phyloP scores from a whole-genome alignment of 30 jellyfish, hydroid and myxozoan species.

The Aurelia sp. region DNA sequence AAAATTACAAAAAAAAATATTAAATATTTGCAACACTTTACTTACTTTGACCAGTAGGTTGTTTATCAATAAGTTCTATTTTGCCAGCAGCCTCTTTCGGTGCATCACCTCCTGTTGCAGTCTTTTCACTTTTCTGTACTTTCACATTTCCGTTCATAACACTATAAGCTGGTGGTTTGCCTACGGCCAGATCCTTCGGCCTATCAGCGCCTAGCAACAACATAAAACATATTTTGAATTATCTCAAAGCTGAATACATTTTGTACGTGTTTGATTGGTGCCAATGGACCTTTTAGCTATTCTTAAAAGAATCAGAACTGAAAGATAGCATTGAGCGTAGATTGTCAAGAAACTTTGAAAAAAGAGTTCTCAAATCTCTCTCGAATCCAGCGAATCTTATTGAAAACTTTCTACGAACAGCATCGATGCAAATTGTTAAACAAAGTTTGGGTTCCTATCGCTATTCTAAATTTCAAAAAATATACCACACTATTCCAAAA shows the following conservation, averaged over 20 bases:
- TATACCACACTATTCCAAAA: no score
- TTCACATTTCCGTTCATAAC: slow-evolving; percentile 60
- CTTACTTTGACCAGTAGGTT: slow-evolving; percentile 83
- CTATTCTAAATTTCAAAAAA: no score
- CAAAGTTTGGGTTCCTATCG: no score
- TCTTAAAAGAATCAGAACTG: no score
- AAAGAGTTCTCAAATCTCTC: no score
- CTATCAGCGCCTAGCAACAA: slow-evolving; percentile 21
- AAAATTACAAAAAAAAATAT: background rate
- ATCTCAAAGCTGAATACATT: background rate
- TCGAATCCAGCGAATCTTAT: no score
- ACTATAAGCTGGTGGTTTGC: slow-evolving; percentile 59
- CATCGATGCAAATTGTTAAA: no score
- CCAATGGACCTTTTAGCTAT: no score
- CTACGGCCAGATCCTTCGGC: slow-evolving; percentile 53
- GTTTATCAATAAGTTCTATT: slow-evolving; percentile 58
- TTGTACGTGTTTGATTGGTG: no score
- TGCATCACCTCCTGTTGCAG: slow-evolving; percentile 78
- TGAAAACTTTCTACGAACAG: no score
- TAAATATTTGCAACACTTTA: background rate
- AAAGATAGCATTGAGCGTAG: no score
- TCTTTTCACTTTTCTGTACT: slow-evolving; percentile 4
- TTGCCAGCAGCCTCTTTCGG: slow-evolving; percentile 73
- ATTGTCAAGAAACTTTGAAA: no score
- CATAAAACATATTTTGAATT: background rate